Conservation (phyloP, 1,140 invertebrate genomes). For the Tetramorium parvispinum region DNA sequence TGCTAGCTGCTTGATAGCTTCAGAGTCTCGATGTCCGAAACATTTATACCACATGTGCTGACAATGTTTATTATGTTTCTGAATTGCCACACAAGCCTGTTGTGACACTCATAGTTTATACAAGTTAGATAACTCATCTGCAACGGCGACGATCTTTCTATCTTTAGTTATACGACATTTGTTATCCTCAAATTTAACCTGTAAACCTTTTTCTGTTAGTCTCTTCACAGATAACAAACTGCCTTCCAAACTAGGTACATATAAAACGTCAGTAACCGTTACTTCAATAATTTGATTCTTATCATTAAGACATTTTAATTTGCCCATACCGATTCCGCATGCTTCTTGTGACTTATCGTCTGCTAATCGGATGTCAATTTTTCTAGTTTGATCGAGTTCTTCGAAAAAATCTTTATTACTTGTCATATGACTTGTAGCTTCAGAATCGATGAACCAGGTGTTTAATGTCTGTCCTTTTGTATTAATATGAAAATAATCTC, state of each 20-base stretch:
- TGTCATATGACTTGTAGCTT: constrained; percentile 35
- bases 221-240: constrained; percentile 34
- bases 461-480: neutral
- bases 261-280: constrained; percentile 13
- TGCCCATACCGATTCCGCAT: neutral
- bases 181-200: neutral
- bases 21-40: neutral
- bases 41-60: neutral
- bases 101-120: neutral
- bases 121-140: neutral
- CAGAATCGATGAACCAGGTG: constrained; percentile 29
- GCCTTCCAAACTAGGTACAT: neutral
- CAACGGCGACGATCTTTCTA: neutral
- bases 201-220: constrained; percentile 18
- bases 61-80: neutral
- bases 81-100: neutral
- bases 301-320: neutral
- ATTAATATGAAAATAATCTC: neutral
- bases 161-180: neutral
- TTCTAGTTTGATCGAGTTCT: neutral
- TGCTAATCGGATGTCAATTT: neutral
- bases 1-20: neutral
- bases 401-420: constrained; percentile 30
- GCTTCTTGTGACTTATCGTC: neutral
- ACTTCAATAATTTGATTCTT: neutral